Base-by-base conservation (phyloP, 2,888 invertebrate genomes). In the Cheilosia impressa region DNA sequence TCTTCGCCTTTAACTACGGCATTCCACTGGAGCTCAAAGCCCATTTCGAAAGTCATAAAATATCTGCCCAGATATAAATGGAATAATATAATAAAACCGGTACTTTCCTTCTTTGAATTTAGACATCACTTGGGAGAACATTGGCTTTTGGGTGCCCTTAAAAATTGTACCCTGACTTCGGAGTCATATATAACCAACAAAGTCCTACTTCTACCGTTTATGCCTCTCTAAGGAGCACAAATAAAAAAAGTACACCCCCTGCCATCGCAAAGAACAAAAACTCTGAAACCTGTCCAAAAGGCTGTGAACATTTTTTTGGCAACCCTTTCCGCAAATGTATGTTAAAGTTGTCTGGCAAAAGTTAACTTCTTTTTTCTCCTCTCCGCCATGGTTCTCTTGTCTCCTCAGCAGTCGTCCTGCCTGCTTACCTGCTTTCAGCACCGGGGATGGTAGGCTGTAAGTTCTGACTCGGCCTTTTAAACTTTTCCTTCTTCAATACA, bases 41-140 rank as follows among this genome's bases (percentile, higher is more conserved):
- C 52, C 76, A 62, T 68, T 58, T 60, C 10, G 13, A 10, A 45
- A 34, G 60, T 69, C 77, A 62, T 77, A 77, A 69, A 68, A 77
- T 69, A 34, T 58, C 57, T 53, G 62, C 41, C 60, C 60, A 69
- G 69, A 77, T 62, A 77, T 77, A 77, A 77, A 69, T 69, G 60
- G 77, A 77, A 77, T 69, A 45, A 77, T 77, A 43, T 65, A 68
- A 63, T 52, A 50, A 71, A 52, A 71, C 10, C 10, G 63, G 38
- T 62, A 41, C 58, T 77, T 24, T 68, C 55, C 34, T 62, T 27
- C 73, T 50, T 22, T 58, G 63, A 73, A 83, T 83, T 83, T 83
- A 78, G 72, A 78, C 73, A 78, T 83, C 83, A 83, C 83, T 83
- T 83, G 78, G 73, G 83, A 78, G 83, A 83, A 78, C 83, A 83